Evolutionary conservation across 2,113 vertebrate genomes (phyloP).

Genomic region (Hymenochirus boettgeri): DNA sequence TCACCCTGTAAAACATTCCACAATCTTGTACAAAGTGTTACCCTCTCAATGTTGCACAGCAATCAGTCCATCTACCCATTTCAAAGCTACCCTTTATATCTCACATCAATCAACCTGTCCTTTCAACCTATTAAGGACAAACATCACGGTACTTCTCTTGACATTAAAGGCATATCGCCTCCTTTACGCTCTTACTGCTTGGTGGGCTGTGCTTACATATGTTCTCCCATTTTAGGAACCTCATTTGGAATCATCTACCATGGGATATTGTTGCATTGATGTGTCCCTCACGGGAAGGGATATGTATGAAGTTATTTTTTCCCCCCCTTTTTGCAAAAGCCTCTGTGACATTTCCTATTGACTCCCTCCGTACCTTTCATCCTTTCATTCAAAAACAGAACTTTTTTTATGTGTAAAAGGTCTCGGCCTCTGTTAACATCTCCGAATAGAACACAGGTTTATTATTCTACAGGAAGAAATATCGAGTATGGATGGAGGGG

Average conservation of each 20-base stretch:
- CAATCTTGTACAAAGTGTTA: no score
- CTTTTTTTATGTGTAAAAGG: slow-evolving; percentile 15
- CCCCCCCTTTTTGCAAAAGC: background rate
- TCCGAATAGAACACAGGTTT: slow-evolving; percentile 2
- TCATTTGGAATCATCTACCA: slow-evolving; percentile 15
- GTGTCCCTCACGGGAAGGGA: slow-evolving; percentile 28
- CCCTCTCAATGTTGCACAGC: background rate
- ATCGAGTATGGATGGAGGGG: no score
- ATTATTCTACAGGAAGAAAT: slow-evolving; percentile 1
- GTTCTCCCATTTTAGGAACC: slow-evolving; percentile 9
- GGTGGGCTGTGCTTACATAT: no score
- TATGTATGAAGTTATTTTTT: slow-evolving; percentile 23
- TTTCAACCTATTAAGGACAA: background rate
- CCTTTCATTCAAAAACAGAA: slow-evolving; percentile 30
- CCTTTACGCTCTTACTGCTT: background rate
- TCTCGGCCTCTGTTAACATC: slow-evolving; percentile 20
- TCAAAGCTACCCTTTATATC: background rate
- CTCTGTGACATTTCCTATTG: slow-evolving; percentile 24
- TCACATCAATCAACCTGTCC: slow-evolving; percentile 11
- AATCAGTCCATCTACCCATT: background rate
- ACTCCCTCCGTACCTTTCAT: slow-evolving; percentile 24
- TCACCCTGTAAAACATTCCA: no score
- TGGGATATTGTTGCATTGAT: slow-evolving; percentile 14
- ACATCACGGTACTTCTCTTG: background rate
- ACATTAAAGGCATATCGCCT: slow-evolving; percentile 2